Percentiles rank a stretch among this genome's conserved stretches.
Conservation (phyloP, 2,888 invertebrate genomes). For the Hypena proboscidalis region DNA sequence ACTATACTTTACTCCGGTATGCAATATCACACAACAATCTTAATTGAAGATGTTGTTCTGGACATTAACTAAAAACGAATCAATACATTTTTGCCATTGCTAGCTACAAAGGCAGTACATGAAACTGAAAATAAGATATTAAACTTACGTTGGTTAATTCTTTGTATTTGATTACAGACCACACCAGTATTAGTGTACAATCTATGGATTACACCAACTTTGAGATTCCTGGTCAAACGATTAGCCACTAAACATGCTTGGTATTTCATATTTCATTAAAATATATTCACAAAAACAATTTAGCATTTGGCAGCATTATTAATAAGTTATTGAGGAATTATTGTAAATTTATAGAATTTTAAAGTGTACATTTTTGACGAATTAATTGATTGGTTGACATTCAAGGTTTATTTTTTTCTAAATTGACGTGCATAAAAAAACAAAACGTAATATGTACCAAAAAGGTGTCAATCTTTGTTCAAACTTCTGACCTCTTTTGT, state of each 20-base stretch:
- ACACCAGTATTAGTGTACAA: too few species aligned
- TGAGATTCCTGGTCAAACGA: conserved; percentile 46
- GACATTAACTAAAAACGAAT: too few species aligned
- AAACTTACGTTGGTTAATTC: conserved; percentile 27
- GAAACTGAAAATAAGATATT: neutral
- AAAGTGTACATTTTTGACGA: conserved; percentile 37
- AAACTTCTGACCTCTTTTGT: too few species aligned
- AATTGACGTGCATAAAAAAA: too few species aligned
- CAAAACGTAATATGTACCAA: too few species aligned
- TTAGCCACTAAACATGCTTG: conserved; percentile 55
- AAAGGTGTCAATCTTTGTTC: too few species aligned
- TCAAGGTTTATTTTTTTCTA: too few species aligned
- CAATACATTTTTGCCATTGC: too few species aligned
- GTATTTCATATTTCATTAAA: conserved; percentile 67
- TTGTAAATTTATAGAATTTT: conserved; percentile 18
- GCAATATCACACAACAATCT: too few species aligned
- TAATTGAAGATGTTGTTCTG: too few species aligned
- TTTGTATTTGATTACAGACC: conserved; percentile 31
- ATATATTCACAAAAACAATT: conserved; percentile 46
- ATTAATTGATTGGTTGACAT: conserved; percentile 19
- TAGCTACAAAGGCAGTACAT: too few species aligned
- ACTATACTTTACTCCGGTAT: too few species aligned
- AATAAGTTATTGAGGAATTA: conserved; percentile 35
- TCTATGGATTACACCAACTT: conserved; percentile 37
- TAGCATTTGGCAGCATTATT: conserved; percentile 47